phyloP scores from a whole-genome alignment of 1,140 invertebrate genomes.

The Hypsibius dujardini region DNA sequence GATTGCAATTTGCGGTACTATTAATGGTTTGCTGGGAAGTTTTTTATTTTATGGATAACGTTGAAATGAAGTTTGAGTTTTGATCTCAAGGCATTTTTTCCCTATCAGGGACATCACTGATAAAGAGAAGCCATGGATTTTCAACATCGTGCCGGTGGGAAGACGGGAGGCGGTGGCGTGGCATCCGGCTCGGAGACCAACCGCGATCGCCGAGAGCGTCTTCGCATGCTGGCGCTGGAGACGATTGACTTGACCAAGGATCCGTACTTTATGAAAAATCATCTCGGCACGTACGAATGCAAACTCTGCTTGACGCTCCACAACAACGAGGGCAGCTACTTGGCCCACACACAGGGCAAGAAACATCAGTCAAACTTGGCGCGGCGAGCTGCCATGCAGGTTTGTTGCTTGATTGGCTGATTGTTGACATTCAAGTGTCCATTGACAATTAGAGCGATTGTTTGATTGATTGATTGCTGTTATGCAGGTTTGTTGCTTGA shows the following conservation, averaged over 20 bases:
- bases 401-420: too few species aligned
- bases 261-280: slow-evolving; percentile 99
- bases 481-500: too few species aligned
- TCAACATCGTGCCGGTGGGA: slow-evolving; percentile 89
- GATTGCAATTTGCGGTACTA: too few species aligned
- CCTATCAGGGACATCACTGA: too few species aligned
- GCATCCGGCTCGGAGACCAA: slow-evolving; percentile 97
- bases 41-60: too few species aligned
- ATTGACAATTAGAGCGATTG: too few species aligned
- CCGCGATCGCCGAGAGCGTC: slow-evolving; percentile 78
- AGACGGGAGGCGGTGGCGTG: slow-evolving; percentile 93
- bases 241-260: slow-evolving; percentile 98
- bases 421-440: too few species aligned
- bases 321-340: slow-evolving; percentile 97
- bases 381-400: slow-evolving; percentile 82
- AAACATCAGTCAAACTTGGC: slow-evolving; percentile 99
- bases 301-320: slow-evolving; percentile 95
- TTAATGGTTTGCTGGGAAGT: too few species aligned
- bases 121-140: slow-evolving; percentile 57
- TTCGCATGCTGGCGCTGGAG: slow-evolving; percentile 85
- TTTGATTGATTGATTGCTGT: too few species aligned
- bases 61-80: too few species aligned
- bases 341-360: slow-evolving; percentile 99
- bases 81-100: too few species aligned
- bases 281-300: slow-evolving; percentile 91